Base-by-base conservation (phyloP, 2,113 vertebrate genomes). In the Lanius collurio region DNA sequence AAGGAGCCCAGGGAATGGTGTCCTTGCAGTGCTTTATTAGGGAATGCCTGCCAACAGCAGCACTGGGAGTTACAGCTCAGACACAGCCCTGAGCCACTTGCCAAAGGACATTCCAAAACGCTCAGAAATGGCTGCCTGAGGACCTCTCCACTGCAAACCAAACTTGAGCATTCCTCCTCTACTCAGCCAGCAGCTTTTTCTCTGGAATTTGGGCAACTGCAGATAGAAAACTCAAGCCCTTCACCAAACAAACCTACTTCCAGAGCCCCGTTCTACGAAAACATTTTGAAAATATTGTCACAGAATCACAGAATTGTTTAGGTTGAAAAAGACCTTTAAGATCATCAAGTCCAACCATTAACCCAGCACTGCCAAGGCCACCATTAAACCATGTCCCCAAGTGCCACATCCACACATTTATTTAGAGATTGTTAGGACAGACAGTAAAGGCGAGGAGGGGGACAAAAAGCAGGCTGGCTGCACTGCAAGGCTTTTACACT, bases 41-140 rank as follows among this genome's bases (percentile, higher is more conserved):
- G 95, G 92, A 95, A 88, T 20, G 21, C 35, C 63, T 95, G 95
- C 93, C 96, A 97, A 78, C 39, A 86, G 14, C 59, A 75, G 77
- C 41, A 22, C 89, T 75, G 92, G 64, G 68, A 78, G 76, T 41
- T 33, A 55, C 52, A 55, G 30, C 64, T 68, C 4, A 9, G 95
- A 76, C 70, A 81, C 52, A 62, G 35, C 55, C 27, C 37, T 7
- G 42, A 80, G 62, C 53, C 71, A 31, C 39, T 37, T 62, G 82
- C 79, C 95, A 89, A 91, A 93, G 57, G 20, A 39, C 69, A 71
- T 18, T 49, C 78, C 67, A 62, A 77, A 96, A 78, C 9, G 65
- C 87, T 83, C 69, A 44, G 27, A 69, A 75, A 63, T 3, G 35
- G 82, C 41, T 53, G 92, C 88, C 86, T 83, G 75, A 95, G 84